Percentiles rank a stretch among this genome's conserved stretches.
Conservation (phyloP, 30 jellyfish, hydroid and myxozoan species). For the Clytia hemisphaerica region DNA sequence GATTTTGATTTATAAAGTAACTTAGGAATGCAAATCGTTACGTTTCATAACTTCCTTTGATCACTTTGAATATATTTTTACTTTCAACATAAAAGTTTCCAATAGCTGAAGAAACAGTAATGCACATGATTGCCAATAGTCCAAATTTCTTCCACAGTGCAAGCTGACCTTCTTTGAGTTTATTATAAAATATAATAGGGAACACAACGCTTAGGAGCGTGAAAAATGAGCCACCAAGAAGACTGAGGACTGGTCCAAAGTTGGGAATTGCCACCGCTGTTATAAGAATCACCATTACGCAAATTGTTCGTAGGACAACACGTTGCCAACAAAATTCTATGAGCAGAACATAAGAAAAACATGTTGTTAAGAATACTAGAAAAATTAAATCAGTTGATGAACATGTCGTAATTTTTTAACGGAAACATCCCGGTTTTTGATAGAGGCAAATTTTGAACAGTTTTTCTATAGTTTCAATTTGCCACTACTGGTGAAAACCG, state of each 20-base stretch:
- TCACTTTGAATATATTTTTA: conserved; percentile 63
- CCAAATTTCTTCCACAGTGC: conserved; percentile 19
- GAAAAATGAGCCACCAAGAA: conserved; percentile 86
- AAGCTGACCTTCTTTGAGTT: conserved; percentile 25
- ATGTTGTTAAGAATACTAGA: too few relatives aligned
- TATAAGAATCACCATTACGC: conserved; percentile 52
- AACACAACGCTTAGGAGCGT: conserved; percentile 58
- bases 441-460: too few relatives aligned
- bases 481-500: too few relatives aligned
- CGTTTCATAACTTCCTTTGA: conserved; percentile 63
- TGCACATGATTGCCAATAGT: conserved; percentile 38
- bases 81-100: conserved; percentile 84
- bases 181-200: conserved; percentile 73
- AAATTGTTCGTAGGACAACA: conserved; percentile 48
- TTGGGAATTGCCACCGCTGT: conserved; percentile 80
- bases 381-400: too few relatives aligned
- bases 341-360: too few relatives aligned
- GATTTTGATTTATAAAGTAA: too few relatives aligned
- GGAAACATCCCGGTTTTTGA: too few relatives aligned
- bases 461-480: too few relatives aligned
- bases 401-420: too few relatives aligned
- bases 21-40: too few relatives aligned
- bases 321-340: conserved; percentile 98
- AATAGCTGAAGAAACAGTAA: conserved; percentile 57
- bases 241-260: conserved; percentile 96